Percentiles rank a stretch among this genome's conserved stretches.
Evolutionary conservation across 53 echinoderm and acorn worm genomes (phyloP).

Genomic region (Temnopleurus reevesii): DNA sequence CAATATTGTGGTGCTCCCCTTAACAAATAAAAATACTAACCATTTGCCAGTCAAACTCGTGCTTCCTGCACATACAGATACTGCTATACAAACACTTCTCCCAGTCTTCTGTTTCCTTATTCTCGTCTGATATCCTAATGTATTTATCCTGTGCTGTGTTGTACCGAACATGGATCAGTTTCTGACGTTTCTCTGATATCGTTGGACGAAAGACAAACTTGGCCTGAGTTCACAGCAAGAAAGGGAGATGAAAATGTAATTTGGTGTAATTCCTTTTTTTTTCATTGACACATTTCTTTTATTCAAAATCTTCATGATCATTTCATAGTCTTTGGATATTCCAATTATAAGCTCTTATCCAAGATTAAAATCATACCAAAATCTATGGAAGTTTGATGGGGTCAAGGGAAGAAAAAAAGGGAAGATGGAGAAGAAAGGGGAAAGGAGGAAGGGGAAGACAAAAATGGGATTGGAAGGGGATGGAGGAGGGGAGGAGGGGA

Average conservation of each 20-base stretch:
- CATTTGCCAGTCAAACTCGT: conserved; percentile 94
- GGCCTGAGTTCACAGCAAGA: not conserved
- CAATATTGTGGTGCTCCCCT: no score
- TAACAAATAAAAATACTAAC: conserved; percentile 55
- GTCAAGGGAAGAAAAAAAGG: no score
- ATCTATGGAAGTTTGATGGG: no score
- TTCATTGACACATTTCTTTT: no score
- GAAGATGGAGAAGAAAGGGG: not conserved
- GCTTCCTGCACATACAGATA: conserved; percentile 75
- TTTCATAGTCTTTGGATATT: no score
- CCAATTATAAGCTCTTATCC: no score
- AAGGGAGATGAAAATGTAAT: not conserved
- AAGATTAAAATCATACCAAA: no score
- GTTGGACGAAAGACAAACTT: conserved; percentile 71
- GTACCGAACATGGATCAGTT: conserved; percentile 79
- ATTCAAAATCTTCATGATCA: no score
- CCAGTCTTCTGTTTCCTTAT: conserved; percentile 69
- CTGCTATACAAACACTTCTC: conserved; percentile 66
- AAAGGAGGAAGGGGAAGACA: not conserved
- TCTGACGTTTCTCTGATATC: conserved; percentile 62
- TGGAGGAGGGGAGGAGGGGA: not conserved
- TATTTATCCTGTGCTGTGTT: conserved; percentile 77
- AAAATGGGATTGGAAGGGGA: not conserved
- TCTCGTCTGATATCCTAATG: conserved; percentile 69
- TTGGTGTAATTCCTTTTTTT: no score